Conservation (phyloP, 2,888 invertebrate species). For the Nycteola revayana region DNA sequence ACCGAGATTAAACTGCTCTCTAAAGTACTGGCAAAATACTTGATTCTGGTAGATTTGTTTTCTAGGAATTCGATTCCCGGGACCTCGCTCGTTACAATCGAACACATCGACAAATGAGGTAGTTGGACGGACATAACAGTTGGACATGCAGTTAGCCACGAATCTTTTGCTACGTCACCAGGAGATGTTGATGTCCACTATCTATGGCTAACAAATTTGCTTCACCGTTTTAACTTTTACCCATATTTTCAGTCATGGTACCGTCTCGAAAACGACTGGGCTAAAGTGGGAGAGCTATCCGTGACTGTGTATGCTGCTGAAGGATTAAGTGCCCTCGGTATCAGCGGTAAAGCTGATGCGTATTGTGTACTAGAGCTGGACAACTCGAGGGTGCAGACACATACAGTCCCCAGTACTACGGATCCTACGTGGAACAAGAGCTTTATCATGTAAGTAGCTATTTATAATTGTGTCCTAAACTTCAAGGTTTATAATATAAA, state of each 20-base stretch:
- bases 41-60: no score
- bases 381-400: slow-evolving; percentile 71
- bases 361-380: slow-evolving; percentile 71
- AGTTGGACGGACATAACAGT: no score
- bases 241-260: slow-evolving; percentile 69
- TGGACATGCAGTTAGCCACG: no score
- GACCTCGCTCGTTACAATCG: no score
- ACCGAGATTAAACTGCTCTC: no score
- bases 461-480: not conserved
- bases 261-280: slow-evolving; percentile 56
- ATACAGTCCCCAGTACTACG: slow-evolving; percentile 53
- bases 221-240: no score
- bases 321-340: slow-evolving; percentile 54
- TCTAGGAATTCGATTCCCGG: no score
- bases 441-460: slow-evolving; percentile 61
- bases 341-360: slow-evolving; percentile 62
- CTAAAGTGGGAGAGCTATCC: slow-evolving; percentile 64
- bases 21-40: no score
- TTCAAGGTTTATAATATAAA: not conserved
- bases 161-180: no score
- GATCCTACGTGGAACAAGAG: slow-evolving; percentile 71
- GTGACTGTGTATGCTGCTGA: slow-evolving; percentile 66
- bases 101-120: no score
- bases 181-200: no score
- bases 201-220: no score